Evolutionary conservation across 2,888 invertebrate species (phyloP).

Genomic region (Phyllotreta cruciferae): DNA sequence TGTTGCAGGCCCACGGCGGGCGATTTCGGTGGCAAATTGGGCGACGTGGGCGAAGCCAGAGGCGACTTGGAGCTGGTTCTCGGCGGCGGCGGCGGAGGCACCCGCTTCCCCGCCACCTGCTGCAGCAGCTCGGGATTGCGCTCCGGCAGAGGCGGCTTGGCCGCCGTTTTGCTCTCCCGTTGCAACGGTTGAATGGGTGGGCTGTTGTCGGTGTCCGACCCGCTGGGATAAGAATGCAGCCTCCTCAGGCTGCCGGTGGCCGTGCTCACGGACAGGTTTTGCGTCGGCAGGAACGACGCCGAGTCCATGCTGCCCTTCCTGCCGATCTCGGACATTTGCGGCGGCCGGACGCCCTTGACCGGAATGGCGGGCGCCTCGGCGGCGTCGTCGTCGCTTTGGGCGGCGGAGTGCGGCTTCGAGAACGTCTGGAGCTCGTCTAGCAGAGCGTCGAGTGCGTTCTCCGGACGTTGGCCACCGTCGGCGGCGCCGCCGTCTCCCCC

Average conservation of each 20-base stretch:
- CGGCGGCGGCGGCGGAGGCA: constrained; percentile 91
- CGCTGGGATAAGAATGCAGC: constrained; percentile 85
- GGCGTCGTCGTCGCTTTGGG: constrained; percentile 47
- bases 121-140: constrained; percentile 80
- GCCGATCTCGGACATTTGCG: constrained; percentile 63
- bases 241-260: constrained; percentile 71
- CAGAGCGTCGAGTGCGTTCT: constrained; percentile 97
- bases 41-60: constrained; percentile 82
- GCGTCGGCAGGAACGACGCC: constrained; percentile 57
- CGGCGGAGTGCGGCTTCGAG: constrained; percentile 69
- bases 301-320: constrained; percentile 66
- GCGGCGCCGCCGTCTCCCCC: constrained; percentile 64
- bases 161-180: constrained; percentile 61
- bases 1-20: constrained; percentile 60
- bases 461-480: constrained; percentile 73
- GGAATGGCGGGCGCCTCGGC: constrained; percentile 56
- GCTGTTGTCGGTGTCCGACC: constrained; percentile 81
- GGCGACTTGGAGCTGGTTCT: constrained; percentile 89
- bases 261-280: constrained; percentile 58
- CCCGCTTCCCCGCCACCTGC: constrained; percentile 70
- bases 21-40: constrained; percentile 69
- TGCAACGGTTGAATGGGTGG: constrained; percentile 73
- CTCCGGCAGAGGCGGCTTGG: constrained; percentile 84
- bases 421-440: constrained; percentile 92
- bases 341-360: constrained; percentile 58